A percentile compares a stretch with the other conserved stretches of the same genome.
phyloP scores from a whole-genome alignment of 2,797 vertebrate genomes.

The Gallirallus australis region DNA sequence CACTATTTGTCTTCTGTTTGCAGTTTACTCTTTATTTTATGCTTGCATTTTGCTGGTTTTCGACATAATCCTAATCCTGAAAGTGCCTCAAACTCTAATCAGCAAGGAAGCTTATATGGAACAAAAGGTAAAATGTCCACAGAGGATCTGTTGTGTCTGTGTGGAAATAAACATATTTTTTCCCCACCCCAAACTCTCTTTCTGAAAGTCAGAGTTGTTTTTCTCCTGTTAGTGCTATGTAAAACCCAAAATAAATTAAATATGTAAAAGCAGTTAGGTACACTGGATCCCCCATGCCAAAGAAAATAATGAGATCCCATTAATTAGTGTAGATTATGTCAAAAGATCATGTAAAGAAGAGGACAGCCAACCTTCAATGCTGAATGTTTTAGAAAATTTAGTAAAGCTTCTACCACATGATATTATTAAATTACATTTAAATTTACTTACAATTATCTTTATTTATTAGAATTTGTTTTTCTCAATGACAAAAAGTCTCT shows the following conservation, averaged over 20 bases:
- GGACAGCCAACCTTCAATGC: background rate
- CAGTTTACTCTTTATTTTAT: background rate
- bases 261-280: background rate
- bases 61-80: background rate
- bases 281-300: background rate
- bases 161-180: background rate
- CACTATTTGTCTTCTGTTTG: background rate
- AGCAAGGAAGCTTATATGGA: background rate
- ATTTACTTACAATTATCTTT: slow-evolving; percentile 7
- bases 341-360: background rate
- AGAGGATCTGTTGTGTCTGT: background rate
- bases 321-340: background rate
- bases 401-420: background rate
- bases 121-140: background rate
- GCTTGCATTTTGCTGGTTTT: background rate
- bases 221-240: background rate
- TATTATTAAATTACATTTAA: background rate
- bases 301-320: background rate
- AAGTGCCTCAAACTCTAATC: background rate
- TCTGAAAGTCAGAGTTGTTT: background rate
- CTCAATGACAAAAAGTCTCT: background rate
- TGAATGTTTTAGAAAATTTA: background rate
- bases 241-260: background rate
- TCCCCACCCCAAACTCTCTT: background rate
- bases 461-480: slow-evolving; percentile 39